phyloP scores from a whole-genome alignment of 2,113 vertebrate species.

The Sakesphorus luctuosus region DNA sequence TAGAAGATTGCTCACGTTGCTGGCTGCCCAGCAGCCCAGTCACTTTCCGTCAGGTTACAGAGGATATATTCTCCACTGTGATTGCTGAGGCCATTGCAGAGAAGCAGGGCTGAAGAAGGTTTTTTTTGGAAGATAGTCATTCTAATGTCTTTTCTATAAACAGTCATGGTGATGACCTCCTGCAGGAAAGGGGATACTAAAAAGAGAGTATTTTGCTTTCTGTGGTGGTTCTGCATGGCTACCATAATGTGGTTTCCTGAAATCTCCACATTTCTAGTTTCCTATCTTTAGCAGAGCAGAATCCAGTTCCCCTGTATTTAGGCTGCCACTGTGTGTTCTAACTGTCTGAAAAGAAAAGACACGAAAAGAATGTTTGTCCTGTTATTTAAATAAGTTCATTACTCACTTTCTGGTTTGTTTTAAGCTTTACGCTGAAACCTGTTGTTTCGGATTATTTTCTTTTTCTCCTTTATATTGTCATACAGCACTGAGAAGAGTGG shows the following conservation, averaged over 20 bases:
- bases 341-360: not conserved
- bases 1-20: not conserved
- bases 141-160: not conserved
- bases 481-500: not conserved
- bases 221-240: not conserved
- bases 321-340: not conserved
- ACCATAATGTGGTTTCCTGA: not conserved
- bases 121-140: not conserved
- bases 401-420: not conserved
- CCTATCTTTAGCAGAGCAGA: not conserved
- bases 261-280: not conserved
- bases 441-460: not conserved
- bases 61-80: not conserved
- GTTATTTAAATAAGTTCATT: not conserved
- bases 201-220: not conserved
- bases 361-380: not conserved
- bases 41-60: fast-evolving
- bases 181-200: not conserved
- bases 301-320: not conserved
- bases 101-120: not conserved
- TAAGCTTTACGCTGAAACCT: not conserved
- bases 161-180: not conserved
- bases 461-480: not conserved
- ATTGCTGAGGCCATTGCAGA: not conserved
- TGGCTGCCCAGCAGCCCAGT: not conserved